Evolutionary conservation across 2,797 vertebrate genomes (phyloP).

Genomic region (Euphonia xanthogaster): DNA sequence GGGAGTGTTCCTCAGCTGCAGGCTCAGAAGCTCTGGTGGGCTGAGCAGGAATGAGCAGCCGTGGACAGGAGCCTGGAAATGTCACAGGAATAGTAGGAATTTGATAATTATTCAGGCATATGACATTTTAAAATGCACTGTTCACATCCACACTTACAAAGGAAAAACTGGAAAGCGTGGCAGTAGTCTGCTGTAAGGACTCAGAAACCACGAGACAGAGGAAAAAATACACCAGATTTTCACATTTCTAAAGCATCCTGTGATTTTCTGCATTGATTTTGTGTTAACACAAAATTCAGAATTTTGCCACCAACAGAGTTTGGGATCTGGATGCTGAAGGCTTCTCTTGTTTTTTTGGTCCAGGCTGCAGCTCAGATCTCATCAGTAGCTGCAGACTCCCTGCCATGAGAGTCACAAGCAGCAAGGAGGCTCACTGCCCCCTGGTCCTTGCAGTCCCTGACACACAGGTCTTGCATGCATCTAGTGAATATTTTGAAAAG

Average conservation of each 20-base stretch:
- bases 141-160: neutral
- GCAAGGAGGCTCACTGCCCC: neutral
- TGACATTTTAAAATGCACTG: neutral
- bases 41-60: neutral
- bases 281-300: neutral
- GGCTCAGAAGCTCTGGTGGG: neutral
- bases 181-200: neutral
- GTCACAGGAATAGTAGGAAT: neutral
- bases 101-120: neutral
- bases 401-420: rapidly evolving
- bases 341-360: neutral
- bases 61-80: neutral
- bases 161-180: neutral
- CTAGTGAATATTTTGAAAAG: neutral
- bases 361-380: neutral
- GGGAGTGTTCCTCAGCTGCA: neutral
- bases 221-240: neutral
- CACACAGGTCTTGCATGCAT: rapidly evolving
- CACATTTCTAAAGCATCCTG: neutral
- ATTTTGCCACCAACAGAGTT: neutral
- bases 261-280: neutral
- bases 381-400: neutral
- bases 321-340: neutral
- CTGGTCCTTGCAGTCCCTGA: neutral
- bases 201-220: neutral